Percentiles rank a stretch among this genome's conserved stretches.
These are phyloP conservation scores for Alauda arvensis DNA, from an alignment of 2,797 vertebrate genomes.

Conservation along the genomic window DNA sequence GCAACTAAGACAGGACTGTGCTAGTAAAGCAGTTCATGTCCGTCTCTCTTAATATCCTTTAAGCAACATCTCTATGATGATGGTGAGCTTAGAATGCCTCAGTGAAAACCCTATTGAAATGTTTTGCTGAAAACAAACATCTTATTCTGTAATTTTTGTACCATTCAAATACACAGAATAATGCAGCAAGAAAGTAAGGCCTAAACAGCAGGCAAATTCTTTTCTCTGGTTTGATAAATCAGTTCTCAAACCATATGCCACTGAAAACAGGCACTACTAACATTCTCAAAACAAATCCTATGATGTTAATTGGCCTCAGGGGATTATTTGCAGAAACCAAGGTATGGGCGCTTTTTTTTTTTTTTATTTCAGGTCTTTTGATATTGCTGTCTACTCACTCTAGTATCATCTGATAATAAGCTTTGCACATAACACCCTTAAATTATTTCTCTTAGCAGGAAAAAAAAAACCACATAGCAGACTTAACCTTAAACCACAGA, in stretches of 20 bases:
- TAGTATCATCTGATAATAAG: not conserved
- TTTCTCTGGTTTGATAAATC: not conserved
- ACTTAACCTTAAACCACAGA: not conserved
- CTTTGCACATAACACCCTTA: not conserved
- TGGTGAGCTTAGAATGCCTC: not conserved
- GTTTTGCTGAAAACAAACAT: not conserved
- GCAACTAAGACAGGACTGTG: not conserved
- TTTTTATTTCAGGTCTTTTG: not conserved
- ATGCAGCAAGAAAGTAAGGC: not conserved
- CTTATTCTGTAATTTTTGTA: not conserved
- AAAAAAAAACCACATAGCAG: not conserved
- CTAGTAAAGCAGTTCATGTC: not conserved
- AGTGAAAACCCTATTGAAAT: not conserved
- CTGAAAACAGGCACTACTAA: not conserved
- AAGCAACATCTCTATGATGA: fast-evolving
- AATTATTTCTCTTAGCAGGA: not conserved
- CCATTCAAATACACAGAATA: not conserved
- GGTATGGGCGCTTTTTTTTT: not conserved
- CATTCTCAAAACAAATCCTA: not conserved
- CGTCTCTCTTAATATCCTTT: not conserved
- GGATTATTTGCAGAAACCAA: not conserved
- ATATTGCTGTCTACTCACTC: not conserved
- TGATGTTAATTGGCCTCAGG: not conserved
- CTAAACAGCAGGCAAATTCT: not conserved
- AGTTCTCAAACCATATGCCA: not conserved